Conservation (phyloP, 2,888 invertebrate species). For the Lordiphosa andalusiaca region DNA sequence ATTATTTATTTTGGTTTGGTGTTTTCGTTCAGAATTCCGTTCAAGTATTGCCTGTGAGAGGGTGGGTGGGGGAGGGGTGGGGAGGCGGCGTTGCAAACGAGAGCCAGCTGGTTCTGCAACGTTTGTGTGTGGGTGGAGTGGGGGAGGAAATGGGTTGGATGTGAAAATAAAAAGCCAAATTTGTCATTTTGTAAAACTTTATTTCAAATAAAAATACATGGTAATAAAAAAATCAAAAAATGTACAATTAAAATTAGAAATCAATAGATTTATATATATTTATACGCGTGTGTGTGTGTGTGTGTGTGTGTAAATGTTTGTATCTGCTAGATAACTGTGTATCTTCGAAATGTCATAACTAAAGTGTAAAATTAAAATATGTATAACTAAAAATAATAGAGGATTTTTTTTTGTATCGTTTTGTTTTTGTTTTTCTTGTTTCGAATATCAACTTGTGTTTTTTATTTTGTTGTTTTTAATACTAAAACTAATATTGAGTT, state of each 20-base stretch:
- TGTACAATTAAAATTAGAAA: constrained; percentile 69
- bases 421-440: constrained; percentile 20
- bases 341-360: constrained; percentile 54
- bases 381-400: constrained; percentile 56
- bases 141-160: too few relatives aligned
- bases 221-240: constrained; percentile 68
- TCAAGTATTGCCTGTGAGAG: constrained; percentile 11
- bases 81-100: constrained; percentile 45
- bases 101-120: constrained; percentile 62
- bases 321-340: constrained; percentile 15
- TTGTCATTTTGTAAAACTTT: constrained; percentile 66
- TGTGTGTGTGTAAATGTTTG: constrained; percentile 26
- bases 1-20: constrained; percentile 14
- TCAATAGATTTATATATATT: constrained; percentile 59
- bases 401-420: constrained; percentile 45
- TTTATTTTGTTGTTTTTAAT: constrained; percentile 47
- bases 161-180: constrained; percentile 14
- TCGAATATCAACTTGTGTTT: constrained; percentile 58
- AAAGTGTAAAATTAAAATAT: constrained; percentile 62
- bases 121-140: constrained; percentile 15
- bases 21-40: constrained; percentile 2
- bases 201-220: constrained; percentile 70
- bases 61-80: constrained; percentile 2
- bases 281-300: constrained; percentile 29
- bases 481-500: constrained; percentile 69